Conservation (phyloP, 2,888 invertebrate species). For the Idaea biselata region DNA sequence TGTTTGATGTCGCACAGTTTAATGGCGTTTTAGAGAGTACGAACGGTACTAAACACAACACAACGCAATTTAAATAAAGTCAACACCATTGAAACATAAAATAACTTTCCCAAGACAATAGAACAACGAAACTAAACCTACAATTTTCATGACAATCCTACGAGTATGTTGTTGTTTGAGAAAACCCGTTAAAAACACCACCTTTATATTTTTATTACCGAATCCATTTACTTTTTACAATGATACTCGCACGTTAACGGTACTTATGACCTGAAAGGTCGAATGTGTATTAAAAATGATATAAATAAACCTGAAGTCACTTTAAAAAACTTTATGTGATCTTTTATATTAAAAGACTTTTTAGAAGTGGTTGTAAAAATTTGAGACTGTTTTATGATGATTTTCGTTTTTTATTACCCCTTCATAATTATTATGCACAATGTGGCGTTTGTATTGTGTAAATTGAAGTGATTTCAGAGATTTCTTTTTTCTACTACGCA, state of each 20-base stretch:
- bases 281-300: neutral
- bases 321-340: neutral
- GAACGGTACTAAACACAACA: neutral
- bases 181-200: neutral
- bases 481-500: too few relatives aligned
- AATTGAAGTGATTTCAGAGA: neutral
- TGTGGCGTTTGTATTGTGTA: neutral
- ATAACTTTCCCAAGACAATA: neutral
- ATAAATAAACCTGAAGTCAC: neutral
- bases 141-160: neutral
- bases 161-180: neutral
- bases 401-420: neutral
- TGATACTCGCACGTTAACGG: neutral
- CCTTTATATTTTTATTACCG: neutral
- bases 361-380: neutral
- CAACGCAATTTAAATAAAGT: neutral
- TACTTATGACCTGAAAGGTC: neutral
- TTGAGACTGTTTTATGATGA: neutral
- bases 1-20: neutral
- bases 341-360: neutral
- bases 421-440: neutral
- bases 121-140: neutral
- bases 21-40: neutral
- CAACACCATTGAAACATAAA: neutral
- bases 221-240: conserved; percentile 1